Conservation (phyloP, 2,113 vertebrate species). For the Ranitomeya variabilis region DNA sequence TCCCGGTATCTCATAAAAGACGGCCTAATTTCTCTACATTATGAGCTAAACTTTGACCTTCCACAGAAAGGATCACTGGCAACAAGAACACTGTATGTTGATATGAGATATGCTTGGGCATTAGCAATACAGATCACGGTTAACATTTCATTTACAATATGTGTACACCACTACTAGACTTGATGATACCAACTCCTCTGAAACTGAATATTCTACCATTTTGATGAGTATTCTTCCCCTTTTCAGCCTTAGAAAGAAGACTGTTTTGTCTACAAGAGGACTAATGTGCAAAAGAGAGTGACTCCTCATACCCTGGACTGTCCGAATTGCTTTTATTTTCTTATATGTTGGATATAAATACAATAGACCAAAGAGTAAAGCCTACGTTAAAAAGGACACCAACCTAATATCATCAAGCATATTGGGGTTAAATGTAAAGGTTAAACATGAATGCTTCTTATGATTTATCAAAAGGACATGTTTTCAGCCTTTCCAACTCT, state of each 20-base stretch:
- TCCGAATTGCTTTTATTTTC: conserved; percentile 90
- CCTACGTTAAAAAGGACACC: conserved; percentile 77
- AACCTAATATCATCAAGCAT: conserved; percentile 69
- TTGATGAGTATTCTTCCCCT: conserved; percentile 66
- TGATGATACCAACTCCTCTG: conserved; percentile 62
- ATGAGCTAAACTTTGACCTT: conserved; percentile 68
- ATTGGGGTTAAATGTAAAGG: conserved; percentile 65
- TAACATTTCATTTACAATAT: conserved; percentile 65
- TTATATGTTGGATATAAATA: conserved; percentile 81
- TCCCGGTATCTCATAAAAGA: conserved; percentile 77
- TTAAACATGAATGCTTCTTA: conserved; percentile 65
- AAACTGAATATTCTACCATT: conserved; percentile 65
- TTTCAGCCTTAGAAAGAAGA: conserved; percentile 69
- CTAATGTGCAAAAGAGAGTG: conserved; percentile 67
- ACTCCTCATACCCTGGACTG: conserved; percentile 82
- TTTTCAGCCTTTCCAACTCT: conserved; percentile 64
- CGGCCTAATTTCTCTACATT: conserved; percentile 70
- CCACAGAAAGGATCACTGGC: conserved; percentile 67
- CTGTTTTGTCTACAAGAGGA: conserved; percentile 71
- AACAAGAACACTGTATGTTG: conserved; percentile 62
- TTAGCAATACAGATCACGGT: conserved; percentile 73
- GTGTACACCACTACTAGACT: conserved; percentile 64
- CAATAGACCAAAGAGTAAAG: conserved; percentile 98
- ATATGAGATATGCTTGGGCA: conserved; percentile 65
- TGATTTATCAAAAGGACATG: conserved; percentile 48